Base-by-base conservation (phyloP, 1,140 invertebrate species). In the Diabrotica virgifera region DNA sequence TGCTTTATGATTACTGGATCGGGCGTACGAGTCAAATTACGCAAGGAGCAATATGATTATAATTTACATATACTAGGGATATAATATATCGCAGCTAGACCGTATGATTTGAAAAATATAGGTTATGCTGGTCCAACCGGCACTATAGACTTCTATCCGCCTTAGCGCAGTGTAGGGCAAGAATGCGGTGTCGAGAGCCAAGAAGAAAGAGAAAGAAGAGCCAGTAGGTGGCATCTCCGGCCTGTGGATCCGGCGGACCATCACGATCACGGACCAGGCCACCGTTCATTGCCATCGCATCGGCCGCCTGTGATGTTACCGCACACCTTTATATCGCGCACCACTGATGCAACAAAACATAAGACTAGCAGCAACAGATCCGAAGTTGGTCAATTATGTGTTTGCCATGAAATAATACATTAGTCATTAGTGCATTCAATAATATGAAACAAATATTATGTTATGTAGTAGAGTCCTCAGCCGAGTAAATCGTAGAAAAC, bases 151-250 rank as follows among this genome's bases (percentile, higher is more conserved):
- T n/a, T n/a, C n/a, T n/a, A 46, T 46, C 40, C 40, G 40, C 40
- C 40, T 46, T 46, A 46, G 40, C 40, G 40, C 40, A 46, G 40
- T 46, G 40, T 46, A 46, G 40, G 40, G 40, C 40, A 46, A 46
- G 40, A 46, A 46, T 46, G 40, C 40, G 40, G 40, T 46, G 40
- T n/a, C 40, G 40, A 46, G 40, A 46, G 40, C 8, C 8, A 46
- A 46, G 40, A 46, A 46, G 40, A 46, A n/a, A 46, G 40, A 46
- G 40, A 8, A 46, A 46, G 40, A 46, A 46, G 40, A 46, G 40
- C n/a, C 67, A 68, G 70, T 71, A 71, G 70, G 70, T 71, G 67
- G 70, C 70, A 70, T 71, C 56, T 55, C 70, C 66, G 40, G 50
- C 57, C 36, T 62, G 37, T 63, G 40, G 40, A 46, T n/a, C 57